Evolutionary conservation across 2,113 vertebrate species (phyloP).

Genomic region (Chionodraco myersi): DNA sequence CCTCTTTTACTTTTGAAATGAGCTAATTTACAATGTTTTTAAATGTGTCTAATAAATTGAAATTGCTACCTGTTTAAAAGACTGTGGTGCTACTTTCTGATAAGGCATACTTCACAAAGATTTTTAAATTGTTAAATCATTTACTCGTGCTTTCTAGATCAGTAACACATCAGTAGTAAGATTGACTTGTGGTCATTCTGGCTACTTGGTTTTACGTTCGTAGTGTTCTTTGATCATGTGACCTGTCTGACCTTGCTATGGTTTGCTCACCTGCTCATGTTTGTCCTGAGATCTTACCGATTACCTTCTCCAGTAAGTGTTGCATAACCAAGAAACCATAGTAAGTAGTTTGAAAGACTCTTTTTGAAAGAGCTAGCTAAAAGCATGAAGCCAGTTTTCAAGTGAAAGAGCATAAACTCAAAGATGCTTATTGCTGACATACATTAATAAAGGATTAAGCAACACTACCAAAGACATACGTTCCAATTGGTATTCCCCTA

Average conservation of each 20-base stretch:
- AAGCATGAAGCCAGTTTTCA: not conserved
- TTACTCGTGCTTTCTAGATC: not conserved
- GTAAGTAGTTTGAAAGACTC: not conserved
- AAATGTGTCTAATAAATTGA: constrained; percentile 1
- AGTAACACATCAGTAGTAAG: not conserved
- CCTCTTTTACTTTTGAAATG: not conserved
- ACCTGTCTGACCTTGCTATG: not conserved
- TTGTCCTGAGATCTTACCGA: not conserved
- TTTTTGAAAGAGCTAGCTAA: too few species aligned
- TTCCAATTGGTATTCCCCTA: not conserved
- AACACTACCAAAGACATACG: constrained; percentile 15
- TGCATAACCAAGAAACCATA: not conserved
- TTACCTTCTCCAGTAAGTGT: not conserved
- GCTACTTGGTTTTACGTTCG: not conserved
- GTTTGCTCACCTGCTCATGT: not conserved
- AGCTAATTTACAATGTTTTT: not conserved
- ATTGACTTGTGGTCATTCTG: not conserved
- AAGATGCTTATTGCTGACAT: not conserved
- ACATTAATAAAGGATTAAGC: not conserved
- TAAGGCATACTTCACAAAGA: not conserved
- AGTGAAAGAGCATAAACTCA: not conserved
- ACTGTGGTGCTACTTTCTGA: constrained; percentile 7
- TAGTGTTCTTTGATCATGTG: not conserved
- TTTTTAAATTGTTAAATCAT: not conserved
- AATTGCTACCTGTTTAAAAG: not conserved